phyloP scores from a whole-genome alignment of 2,113 vertebrate species.

The Nesospiza acunhae region DNA sequence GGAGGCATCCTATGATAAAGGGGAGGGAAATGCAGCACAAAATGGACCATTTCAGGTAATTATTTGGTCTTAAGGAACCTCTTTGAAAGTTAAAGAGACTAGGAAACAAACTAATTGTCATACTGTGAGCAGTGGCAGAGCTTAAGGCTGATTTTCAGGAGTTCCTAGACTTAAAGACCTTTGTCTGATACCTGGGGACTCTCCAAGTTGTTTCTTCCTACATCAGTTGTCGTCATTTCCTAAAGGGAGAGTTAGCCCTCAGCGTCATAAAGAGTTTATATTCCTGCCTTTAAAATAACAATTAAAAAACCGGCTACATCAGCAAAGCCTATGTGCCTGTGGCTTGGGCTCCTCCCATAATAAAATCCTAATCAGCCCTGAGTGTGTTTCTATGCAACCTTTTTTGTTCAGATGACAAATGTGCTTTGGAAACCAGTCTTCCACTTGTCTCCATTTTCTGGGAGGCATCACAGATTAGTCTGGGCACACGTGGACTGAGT shows the following conservation, averaged over 20 bases:
- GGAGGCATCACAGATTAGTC: neutral
- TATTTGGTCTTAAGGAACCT: neutral
- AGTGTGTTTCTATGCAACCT: neutral
- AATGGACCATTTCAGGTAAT: neutral
- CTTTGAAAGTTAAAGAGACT: neutral
- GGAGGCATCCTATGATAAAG: neutral
- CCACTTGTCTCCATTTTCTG: neutral
- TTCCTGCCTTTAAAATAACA: neutral
- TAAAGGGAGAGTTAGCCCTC: neutral
- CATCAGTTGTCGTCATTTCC: neutral
- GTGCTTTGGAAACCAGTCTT: neutral
- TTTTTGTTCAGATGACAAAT: neutral
- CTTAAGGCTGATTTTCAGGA: neutral
- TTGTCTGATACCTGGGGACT: neutral
- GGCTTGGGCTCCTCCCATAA: neutral
- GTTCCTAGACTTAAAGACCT: neutral
- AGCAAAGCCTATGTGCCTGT: neutral
- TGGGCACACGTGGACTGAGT: neutral
- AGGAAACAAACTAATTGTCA: neutral
- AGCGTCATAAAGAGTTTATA: neutral
- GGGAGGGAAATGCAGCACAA: accelerated
- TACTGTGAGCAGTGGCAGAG: neutral
- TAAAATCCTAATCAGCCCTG: neutral
- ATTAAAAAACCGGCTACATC: neutral
- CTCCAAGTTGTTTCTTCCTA: neutral